phyloP scores from a whole-genome alignment of 2,797 vertebrate species.

The Sylvilagus floridanus region DNA sequence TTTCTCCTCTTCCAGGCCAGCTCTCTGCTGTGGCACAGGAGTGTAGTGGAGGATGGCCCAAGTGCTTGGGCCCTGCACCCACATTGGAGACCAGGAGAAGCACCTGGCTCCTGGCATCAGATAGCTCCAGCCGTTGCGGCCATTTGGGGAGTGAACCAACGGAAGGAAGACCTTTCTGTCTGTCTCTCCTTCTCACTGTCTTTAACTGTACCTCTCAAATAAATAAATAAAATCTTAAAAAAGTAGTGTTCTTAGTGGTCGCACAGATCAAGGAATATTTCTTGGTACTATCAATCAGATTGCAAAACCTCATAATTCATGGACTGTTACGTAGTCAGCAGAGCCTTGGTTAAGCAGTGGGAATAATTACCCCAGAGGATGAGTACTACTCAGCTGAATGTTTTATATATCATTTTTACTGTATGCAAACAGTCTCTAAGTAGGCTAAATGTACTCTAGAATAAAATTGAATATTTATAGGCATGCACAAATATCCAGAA shows the following conservation, averaged over 20 bases:
- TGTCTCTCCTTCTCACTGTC: too few relatives aligned
- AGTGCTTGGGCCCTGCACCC: too few relatives aligned
- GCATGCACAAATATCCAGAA: conserved; percentile 1
- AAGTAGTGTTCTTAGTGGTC: not conserved
- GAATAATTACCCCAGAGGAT: not conserved
- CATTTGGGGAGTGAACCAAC: too few relatives aligned
- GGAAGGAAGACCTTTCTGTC: too few relatives aligned
- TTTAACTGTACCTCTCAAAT: too few relatives aligned
- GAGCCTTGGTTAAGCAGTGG: not conserved
- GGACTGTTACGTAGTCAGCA: not conserved
- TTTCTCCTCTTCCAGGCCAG: too few relatives aligned
- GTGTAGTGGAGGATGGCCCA: too few relatives aligned
- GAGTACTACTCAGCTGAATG: not conserved
- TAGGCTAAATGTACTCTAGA: not conserved
- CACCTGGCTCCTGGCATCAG: too few relatives aligned
- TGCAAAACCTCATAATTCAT: not conserved
- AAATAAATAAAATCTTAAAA: not conserved
- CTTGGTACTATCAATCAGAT: not conserved
- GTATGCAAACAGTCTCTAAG: not conserved
- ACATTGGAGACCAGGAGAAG: too few relatives aligned
- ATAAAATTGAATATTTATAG: conserved; percentile 1
- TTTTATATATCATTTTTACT: too few relatives aligned
- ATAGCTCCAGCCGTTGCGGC: too few relatives aligned
- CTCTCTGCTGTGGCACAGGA: too few relatives aligned
- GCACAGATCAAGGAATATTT: not conserved